Evolutionary conservation across 2,113 vertebrate species (phyloP), one percentile per base, ranked within the genome.

Genomic region (Uria aalge): DNA sequence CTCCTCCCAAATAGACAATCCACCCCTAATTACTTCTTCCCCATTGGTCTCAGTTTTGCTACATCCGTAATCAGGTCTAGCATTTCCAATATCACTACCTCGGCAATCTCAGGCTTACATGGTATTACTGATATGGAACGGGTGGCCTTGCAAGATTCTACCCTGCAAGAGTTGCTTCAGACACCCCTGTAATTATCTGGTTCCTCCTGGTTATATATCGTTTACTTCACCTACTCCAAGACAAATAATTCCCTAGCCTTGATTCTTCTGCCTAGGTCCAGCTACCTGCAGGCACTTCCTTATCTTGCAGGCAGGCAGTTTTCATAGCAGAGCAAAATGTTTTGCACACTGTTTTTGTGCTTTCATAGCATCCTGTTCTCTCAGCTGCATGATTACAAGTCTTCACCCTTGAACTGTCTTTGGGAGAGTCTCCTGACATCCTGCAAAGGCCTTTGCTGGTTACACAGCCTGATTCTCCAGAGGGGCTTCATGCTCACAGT

Each of bases 21-120:
- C 30, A 56, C 23, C 36, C 52, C 23, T 22, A 57, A 78, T 71
- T 60, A 56, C 53, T 87, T 66, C 43, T 89, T 87, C 26, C 64
- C 30, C 40, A 56, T 52, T 74, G 59, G 89, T 71, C 69, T 85
- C 40, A 9, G 52, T 85, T 86, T 87, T 96, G 47, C 55, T 53
- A 72, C 60, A 66, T 30, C 26, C 34, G 2, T 45, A 81, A 56
- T 21, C 4, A 52, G 52, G 21, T 24, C 56, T 21, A 9, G 48
- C 5, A 11, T 15, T 91, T 80, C 23, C 0, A 0, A 32, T 91
- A 75, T 2, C 0, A 0, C 86, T 81, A 62, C 68, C 55, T 67
- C 20, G 30, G 59, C 67, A 69, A 73, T 73, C 83, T 56, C 60
- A 60, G 69, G 60, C 50, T 77, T 59, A 40, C 6, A 4, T 4